Base-by-base conservation (phyloP, 2,888 invertebrate genomes). In the Ochlodes sylvanus region DNA sequence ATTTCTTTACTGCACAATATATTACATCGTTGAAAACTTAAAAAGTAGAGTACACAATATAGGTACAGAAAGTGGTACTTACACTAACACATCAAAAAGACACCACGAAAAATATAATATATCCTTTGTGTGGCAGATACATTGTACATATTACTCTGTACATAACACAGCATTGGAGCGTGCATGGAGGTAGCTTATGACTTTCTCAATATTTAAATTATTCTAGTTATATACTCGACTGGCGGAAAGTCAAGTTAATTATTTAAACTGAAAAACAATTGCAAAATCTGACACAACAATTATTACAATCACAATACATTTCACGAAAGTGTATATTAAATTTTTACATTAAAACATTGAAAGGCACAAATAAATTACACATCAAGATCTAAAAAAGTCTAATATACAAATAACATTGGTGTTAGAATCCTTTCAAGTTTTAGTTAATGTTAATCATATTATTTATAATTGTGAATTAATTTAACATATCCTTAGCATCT, bases 91-190 rank as follows among this genome's bases (percentile, higher is more conserved):
- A 65, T 66, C 17, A 56, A 65, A 66, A 66, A 66, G 52, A 66
- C 58, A 58, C 42, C 65, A 66, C 58, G 52, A 66, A 66, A 66
- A 66, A 65, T 65, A 65, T 66, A 57, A 12, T 50, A 58, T 66
- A 65, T 58, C 65, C 19, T 41, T 38, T 50, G 58, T 63, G 63
- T 65, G 50, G 65, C 47, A 50, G 44, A 60, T 38, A 66, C 50
- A 52, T 52, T 27, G 41, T 66, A 66, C 52, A 21, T 38, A 44
- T 50, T 57, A 62, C 54, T 55, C 21, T 63, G 42, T 55, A 27
- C 42, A 52, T 52, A 62, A 62, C 62, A 63, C 54, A 50, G 61
- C 34, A 27, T 41, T 27, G 47, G 15, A 63, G 52, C 54, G 7
- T 52, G 21, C 41, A 41, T 54, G 54, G 62, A 63, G 62, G 62